Conservation (phyloP, 1,140 invertebrate species). For the Tigriopus japonicus region DNA sequence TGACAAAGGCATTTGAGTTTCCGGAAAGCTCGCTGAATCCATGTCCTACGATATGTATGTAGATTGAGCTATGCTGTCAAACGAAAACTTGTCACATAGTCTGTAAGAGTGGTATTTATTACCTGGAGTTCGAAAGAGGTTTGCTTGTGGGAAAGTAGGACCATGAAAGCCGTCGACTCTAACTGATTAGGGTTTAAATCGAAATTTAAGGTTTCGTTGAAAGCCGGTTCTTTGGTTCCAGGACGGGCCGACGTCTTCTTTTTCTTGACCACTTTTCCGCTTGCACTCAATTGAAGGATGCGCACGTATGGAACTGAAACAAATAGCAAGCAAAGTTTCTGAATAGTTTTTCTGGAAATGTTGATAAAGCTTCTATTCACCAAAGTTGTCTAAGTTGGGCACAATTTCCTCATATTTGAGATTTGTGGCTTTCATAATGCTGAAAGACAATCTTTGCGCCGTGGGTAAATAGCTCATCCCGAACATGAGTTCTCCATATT, state of each 20-base stretch:
- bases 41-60: too few species aligned
- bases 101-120: too few species aligned
- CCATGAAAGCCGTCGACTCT: conserved; percentile 6
- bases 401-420: conserved; percentile 26
- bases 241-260: conserved; percentile 29
- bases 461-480: conserved; percentile 37
- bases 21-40: too few species aligned
- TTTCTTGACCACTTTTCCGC: conserved; percentile 33
- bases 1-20: too few species aligned
- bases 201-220: conserved; percentile 34
- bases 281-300: conserved; percentile 30
- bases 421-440: conserved; percentile 30
- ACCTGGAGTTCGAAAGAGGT: not conserved
- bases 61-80: too few species aligned
- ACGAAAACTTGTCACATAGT: too few species aligned
- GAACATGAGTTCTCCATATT: conserved; percentile 31
- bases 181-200: conserved; percentile 31
- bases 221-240: conserved; percentile 25
- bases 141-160: not conserved
- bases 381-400: conserved; percentile 21
- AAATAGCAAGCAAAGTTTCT: not conserved
- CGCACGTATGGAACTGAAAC: conserved; percentile 31
- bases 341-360: not conserved
- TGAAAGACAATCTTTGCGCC: conserved; percentile 33
- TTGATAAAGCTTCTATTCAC: not conserved